phyloP scores from a whole-genome alignment of 1,140 invertebrate species.

The Drosophila serrata region DNA sequence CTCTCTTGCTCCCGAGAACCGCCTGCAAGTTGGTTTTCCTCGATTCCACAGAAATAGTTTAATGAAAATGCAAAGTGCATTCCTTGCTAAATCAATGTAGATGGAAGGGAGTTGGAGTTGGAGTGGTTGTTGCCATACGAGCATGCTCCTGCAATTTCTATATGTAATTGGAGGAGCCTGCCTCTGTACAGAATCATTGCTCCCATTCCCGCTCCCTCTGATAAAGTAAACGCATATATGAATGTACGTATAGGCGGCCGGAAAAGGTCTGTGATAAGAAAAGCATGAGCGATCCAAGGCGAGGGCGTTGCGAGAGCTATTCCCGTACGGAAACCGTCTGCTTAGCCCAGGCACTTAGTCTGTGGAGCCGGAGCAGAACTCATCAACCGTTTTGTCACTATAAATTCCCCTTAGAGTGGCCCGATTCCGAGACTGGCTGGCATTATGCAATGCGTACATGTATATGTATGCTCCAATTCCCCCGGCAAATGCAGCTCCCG shows the following conservation, averaged over 20 bases:
- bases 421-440: slow-evolving; percentile 10
- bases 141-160: slow-evolving; percentile 49
- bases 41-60: slow-evolving; percentile 33
- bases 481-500: slow-evolving; percentile 24
- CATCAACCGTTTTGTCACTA: slow-evolving; percentile 29
- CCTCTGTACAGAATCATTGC: slow-evolving; percentile 3
- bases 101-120: slow-evolving; percentile 19
- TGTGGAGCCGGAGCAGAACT: slow-evolving; percentile 5
- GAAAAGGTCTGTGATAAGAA: slow-evolving; percentile 49
- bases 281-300: slow-evolving; percentile 2
- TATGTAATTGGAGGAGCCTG: slow-evolving; percentile 56
- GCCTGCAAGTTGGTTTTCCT: slow-evolving; percentile 53
- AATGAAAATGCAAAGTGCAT: slow-evolving; percentile 53
- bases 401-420: slow-evolving; percentile 4
- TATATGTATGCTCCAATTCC: slow-evolving; percentile 53
- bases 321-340: not conserved
- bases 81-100: slow-evolving; percentile 51
- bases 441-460: slow-evolving; percentile 33
- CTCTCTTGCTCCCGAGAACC: slow-evolving; percentile 12
- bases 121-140: slow-evolving; percentile 24
- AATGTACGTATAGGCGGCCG: slow-evolving; percentile 5
- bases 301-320: slow-evolving; percentile 12
- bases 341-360: slow-evolving; percentile 16
- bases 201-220: slow-evolving; percentile 8
- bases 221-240: slow-evolving; percentile 23